Percentiles rank a stretch among this genome's conserved stretches.
phyloP scores from a whole-genome alignment of 2,888 invertebrate species.

The Adelphocoris suturalis region DNA sequence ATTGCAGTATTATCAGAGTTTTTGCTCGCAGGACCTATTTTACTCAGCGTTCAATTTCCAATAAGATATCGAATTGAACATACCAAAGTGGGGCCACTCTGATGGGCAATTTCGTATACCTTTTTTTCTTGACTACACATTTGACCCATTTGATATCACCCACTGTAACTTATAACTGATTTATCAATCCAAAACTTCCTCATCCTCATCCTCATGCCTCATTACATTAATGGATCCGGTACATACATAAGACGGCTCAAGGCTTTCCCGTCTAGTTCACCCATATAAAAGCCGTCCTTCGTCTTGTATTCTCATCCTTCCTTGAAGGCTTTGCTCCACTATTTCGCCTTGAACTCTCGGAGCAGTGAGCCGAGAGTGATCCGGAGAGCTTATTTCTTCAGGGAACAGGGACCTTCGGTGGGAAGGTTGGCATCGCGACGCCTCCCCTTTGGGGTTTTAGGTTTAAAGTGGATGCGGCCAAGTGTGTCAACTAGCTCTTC shows the following conservation, averaged over 20 bases:
- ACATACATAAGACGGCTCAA: not conserved
- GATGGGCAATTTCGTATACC: too few relatives aligned
- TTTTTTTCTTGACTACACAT: too few relatives aligned
- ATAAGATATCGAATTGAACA: too few relatives aligned
- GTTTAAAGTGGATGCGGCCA: slow-evolving; percentile 36
- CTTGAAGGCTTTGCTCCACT: not conserved
- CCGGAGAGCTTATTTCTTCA: slow-evolving; percentile 43
- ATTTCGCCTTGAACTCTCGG: slow-evolving; percentile 27
- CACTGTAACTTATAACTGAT: too few relatives aligned
- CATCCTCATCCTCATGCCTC: too few relatives aligned
- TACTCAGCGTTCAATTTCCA: too few relatives aligned
- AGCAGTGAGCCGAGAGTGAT: slow-evolving; percentile 41
- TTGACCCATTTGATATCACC: too few relatives aligned
- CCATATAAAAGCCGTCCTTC: not conserved
- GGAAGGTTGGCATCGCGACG: slow-evolving; percentile 28
- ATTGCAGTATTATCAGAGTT: too few relatives aligned
- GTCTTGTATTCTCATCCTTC: not conserved
- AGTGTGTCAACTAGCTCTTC: slow-evolving; percentile 33
- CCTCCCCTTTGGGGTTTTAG: slow-evolving; percentile 42
- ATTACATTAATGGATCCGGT: too few relatives aligned
- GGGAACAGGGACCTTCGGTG: slow-evolving; percentile 45
- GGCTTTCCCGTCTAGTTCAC: not conserved
- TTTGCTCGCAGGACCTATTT: too few relatives aligned
- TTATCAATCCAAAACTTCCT: too few relatives aligned
- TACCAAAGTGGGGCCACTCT: too few relatives aligned